A percentile compares a stretch with the other conserved stretches of the same genome.
Conservation (phyloP, 2,113 vertebrate species). For the Meriones unguiculatus region DNA sequence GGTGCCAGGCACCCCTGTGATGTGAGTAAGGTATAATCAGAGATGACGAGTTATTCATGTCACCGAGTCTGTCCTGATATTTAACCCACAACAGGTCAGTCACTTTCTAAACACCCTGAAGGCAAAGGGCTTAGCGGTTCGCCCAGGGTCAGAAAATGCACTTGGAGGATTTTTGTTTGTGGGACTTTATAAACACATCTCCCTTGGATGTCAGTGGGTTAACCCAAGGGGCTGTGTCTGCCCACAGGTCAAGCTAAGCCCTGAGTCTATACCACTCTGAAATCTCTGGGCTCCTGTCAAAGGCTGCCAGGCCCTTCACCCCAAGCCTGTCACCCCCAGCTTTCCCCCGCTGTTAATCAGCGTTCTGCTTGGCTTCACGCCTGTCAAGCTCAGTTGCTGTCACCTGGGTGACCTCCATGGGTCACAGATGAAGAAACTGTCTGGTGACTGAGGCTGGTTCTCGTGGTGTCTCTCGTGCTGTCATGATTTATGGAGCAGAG, state of each 20-base stretch:
- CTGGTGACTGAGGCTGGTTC: neutral
- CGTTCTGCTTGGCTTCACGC: neutral
- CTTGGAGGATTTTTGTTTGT: neutral
- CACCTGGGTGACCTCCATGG: neutral
- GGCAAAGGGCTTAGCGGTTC: neutral
- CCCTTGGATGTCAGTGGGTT: neutral
- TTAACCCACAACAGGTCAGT: neutral
- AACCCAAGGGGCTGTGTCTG: neutral
- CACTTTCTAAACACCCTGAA: neutral
- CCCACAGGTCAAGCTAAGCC: neutral
- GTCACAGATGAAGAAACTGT: conserved; percentile 10
- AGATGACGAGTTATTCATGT: neutral
- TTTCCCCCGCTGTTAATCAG: neutral
- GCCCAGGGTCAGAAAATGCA: neutral
- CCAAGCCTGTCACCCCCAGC: neutral
- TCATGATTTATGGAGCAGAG: neutral
- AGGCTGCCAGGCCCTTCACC: neutral
- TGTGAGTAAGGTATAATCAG: neutral
- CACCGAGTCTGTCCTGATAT: neutral
- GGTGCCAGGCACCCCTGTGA: neutral
- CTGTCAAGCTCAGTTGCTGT: neutral
- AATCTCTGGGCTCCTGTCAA: neutral
- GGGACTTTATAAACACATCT: neutral
- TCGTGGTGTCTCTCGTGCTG: neutral
- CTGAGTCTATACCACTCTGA: neutral